Evolutionary conservation across 1,140 invertebrate species (phyloP).

Genomic region (Latrodectus geometricus): DNA sequence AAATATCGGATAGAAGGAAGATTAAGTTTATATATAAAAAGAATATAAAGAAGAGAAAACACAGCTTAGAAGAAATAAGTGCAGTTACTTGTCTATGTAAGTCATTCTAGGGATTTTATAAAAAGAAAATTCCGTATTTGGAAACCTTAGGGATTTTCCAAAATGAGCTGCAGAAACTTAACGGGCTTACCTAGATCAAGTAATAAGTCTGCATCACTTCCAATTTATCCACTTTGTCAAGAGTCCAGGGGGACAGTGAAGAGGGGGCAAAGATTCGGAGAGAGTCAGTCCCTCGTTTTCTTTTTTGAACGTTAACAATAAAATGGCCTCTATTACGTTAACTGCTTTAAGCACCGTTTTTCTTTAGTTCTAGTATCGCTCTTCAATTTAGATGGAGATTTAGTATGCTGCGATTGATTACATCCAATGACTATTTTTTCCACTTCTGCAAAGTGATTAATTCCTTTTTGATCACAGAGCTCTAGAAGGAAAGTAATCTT

Average conservation of each 20-base stretch:
- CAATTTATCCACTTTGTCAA: conserved; percentile 48
- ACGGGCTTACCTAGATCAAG: conserved; percentile 33
- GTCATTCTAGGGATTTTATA: background rate
- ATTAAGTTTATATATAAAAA: background rate
- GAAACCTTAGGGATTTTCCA: conserved; percentile 6
- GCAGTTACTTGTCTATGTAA: too few relatives aligned
- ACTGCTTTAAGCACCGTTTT: background rate
- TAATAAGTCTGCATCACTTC: conserved; percentile 54
- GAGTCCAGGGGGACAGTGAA: background rate
- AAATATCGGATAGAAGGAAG: background rate
- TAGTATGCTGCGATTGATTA: background rate
- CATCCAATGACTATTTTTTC: background rate
- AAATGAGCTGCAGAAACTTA: conserved; percentile 23
- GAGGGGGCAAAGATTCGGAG: background rate
- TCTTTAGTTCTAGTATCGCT: background rate
- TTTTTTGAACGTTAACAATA: background rate
- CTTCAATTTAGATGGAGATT: background rate
- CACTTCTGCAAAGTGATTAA: too few relatives aligned
- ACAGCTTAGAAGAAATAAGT: background rate
- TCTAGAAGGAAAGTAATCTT: too few relatives aligned
- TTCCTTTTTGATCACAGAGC: too few relatives aligned
- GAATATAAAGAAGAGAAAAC: conserved; percentile 1
- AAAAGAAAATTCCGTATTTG: background rate
- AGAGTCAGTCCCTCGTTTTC: background rate
- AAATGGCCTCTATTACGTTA: conserved; percentile 4